Percentiles rank a stretch among this genome's conserved stretches.
Evolutionary conservation across 2,113 vertebrate genomes (phyloP).

Genomic region (Galeopterus variegatus): DNA sequence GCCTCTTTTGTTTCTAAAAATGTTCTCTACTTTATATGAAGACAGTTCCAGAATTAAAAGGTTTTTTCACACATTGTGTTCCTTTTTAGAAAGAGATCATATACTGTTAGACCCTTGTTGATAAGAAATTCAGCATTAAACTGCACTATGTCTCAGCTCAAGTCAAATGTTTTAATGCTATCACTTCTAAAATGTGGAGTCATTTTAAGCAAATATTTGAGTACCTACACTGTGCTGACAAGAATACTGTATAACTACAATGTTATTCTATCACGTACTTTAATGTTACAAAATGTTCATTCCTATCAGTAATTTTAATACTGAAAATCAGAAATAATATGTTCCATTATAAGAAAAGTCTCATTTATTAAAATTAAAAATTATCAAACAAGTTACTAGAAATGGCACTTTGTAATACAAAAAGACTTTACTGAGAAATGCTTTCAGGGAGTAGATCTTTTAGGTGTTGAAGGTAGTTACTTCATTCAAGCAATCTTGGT

Average conservation of each 20-base stretch:
- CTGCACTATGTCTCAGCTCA: background rate
- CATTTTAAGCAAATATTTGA: slow-evolving; percentile 20
- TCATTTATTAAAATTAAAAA: slow-evolving; percentile 60
- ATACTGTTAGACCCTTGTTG: background rate
- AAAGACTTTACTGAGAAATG: background rate
- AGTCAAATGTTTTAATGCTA: background rate
- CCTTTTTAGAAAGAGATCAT: background rate
- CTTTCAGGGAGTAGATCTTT: background rate
- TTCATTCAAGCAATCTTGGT: slow-evolving; percentile 23
- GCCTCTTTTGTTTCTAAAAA: background rate
- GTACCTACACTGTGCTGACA: background rate
- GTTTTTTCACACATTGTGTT: slow-evolving; percentile 6
- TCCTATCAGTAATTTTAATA: slow-evolving; percentile 74
- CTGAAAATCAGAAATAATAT: slow-evolving; percentile 74
- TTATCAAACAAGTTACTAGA: background rate
- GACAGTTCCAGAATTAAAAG: slow-evolving; percentile 37
- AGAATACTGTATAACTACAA: background rate
- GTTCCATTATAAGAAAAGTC: slow-evolving; percentile 1
- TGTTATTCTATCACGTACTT: slow-evolving; percentile 18
- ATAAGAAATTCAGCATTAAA: background rate
- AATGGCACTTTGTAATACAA: background rate
- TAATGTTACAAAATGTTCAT: slow-evolving; percentile 57
- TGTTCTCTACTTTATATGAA: background rate
- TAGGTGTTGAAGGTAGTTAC: slow-evolving; percentile 23
- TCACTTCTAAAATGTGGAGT: slow-evolving; percentile 26